Percentiles rank a stretch among this genome's conserved stretches.
Conservation (phyloP, 2,113 vertebrate genomes). For the Hippocampus barbouri region DNA sequence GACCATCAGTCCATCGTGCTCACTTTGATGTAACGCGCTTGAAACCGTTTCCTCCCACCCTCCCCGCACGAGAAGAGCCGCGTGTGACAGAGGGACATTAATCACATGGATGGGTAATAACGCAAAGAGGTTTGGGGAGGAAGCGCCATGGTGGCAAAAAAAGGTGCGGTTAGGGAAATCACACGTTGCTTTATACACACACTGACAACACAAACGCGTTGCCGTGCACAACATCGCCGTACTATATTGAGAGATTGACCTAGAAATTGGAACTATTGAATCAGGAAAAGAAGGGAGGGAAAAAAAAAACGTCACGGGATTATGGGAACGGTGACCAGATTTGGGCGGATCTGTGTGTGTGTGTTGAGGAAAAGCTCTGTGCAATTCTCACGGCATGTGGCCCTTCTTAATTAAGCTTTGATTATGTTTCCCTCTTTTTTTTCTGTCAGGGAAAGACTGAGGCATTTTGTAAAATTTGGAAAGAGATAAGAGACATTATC, state of each 20-base stretch:
- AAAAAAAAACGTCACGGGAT: not conserved
- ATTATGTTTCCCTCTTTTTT: constrained; percentile 22
- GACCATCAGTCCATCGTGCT: constrained; percentile 10
- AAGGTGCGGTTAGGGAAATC: constrained; percentile 66
- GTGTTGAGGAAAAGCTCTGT: not conserved
- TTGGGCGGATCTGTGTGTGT: not conserved
- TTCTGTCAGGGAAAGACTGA: constrained; percentile 20
- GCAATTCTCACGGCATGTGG: constrained; percentile 7
- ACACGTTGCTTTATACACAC: constrained; percentile 61
- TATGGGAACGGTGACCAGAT: constrained; percentile 11
- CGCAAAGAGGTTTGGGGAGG: constrained; percentile 55
- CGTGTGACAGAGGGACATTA: constrained; percentile 67
- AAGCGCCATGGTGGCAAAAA: constrained; percentile 51
- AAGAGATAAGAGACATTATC: constrained; percentile 24
- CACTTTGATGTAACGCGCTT: constrained; percentile 14
- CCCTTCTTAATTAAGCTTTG: constrained; percentile 32
- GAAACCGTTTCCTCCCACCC: constrained; percentile 22
- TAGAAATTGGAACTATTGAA: constrained; percentile 29
- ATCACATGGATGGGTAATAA: constrained; percentile 68
- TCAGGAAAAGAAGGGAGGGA: not conserved
- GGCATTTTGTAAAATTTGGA: constrained; percentile 11
- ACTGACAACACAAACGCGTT: constrained; percentile 42
- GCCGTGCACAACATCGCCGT: constrained; percentile 28
- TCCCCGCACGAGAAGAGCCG: constrained; percentile 28
- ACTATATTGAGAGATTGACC: constrained; percentile 14